Evolutionary conservation across 2,797 vertebrate genomes (phyloP).

Genomic region (Rhincodon typus): DNA sequence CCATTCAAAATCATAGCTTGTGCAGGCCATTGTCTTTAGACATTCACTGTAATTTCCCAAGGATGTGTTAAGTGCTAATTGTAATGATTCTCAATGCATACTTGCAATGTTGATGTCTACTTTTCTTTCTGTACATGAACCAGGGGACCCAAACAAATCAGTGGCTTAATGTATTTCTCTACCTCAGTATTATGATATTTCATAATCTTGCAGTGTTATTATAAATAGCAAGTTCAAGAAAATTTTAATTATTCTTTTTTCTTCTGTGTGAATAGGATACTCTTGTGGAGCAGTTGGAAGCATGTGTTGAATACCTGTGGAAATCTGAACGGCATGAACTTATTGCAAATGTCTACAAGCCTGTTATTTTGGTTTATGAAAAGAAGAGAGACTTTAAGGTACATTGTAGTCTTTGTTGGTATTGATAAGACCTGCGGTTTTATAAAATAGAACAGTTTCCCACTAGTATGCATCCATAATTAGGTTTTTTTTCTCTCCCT

Average conservation of each 20-base stretch:
- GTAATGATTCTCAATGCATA: not conserved
- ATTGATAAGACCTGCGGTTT: not conserved
- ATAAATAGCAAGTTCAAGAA: not conserved
- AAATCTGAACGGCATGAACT: conserved; percentile 93
- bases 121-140: not conserved
- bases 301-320: conserved; percentile 94
- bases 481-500: not conserved
- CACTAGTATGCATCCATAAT: not conserved
- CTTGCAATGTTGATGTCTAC: not conserved
- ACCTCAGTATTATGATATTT: not conserved
- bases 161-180: not conserved
- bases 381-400: conserved; percentile 96
- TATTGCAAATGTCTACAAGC: conserved; percentile 94
- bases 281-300: conserved; percentile 87
- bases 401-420: conserved; percentile 39
- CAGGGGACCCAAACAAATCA: not conserved
- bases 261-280: conserved; percentile 64
- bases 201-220: not conserved
- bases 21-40: not conserved
- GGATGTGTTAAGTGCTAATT: not conserved
- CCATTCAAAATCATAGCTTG: not conserved
- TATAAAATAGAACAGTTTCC: not conserved
- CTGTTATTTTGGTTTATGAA: conserved; percentile 92
- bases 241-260: not conserved
- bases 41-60: not conserved